Evolutionary conservation across 2,113 vertebrate genomes (phyloP).

Genomic region (Brienomyrus brachyistius): DNA sequence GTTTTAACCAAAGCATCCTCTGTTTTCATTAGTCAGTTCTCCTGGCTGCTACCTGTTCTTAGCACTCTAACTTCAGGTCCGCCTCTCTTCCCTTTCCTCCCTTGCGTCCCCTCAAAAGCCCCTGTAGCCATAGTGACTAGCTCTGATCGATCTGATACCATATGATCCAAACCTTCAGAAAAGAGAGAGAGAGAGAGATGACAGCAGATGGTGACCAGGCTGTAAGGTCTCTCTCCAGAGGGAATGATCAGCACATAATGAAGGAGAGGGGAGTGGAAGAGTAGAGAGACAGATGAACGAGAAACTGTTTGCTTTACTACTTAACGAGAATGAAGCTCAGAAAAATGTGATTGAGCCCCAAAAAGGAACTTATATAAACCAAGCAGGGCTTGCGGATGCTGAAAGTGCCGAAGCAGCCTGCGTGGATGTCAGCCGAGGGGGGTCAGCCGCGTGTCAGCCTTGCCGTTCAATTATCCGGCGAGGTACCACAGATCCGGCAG

Average conservation of each 20-base stretch:
- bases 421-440: not conserved
- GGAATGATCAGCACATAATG: conserved; percentile 38
- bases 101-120: conserved; percentile 41
- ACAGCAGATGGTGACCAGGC: conserved; percentile 76
- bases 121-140: conserved; percentile 80
- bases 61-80: not conserved
- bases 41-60: conserved; percentile 9
- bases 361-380: not conserved
- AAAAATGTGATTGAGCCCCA: not conserved
- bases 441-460: not conserved
- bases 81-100: conserved; percentile 34
- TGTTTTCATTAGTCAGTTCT: not conserved
- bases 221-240: conserved; percentile 73
- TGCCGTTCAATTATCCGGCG: not conserved
- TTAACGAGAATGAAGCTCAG: not conserved
- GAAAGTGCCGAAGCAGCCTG: not conserved
- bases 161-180: conserved; percentile 78
- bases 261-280: conserved; percentile 9
- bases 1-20: not conserved
- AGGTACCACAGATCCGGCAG: not conserved
- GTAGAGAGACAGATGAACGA: not conserved
- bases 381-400: too few relatives aligned
- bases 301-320: conserved; percentile 3
- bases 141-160: conserved; percentile 82
- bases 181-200: conserved; percentile 42